Percentiles rank a stretch among this genome's conserved stretches.
phyloP scores from a whole-genome alignment of 1,140 invertebrate species.

The Drosophila gunungcola region DNA sequence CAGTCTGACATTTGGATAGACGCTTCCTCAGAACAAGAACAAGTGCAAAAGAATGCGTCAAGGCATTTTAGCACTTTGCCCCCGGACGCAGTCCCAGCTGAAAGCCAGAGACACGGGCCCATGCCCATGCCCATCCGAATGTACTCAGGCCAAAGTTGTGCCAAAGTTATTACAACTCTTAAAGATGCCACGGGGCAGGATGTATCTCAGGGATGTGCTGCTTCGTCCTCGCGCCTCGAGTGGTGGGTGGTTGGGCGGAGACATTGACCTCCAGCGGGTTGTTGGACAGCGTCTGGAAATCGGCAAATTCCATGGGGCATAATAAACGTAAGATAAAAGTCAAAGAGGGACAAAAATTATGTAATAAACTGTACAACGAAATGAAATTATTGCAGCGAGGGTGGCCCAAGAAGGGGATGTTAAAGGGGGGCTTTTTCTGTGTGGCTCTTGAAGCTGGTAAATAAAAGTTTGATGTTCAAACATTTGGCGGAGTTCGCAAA shows the following conservation, averaged over 20 bases:
- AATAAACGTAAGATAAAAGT: constrained; percentile 84
- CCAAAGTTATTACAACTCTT: constrained; percentile 80
- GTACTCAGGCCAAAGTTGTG: constrained; percentile 64
- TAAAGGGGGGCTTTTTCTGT: constrained; percentile 1
- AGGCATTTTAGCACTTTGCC: constrained; percentile 69
- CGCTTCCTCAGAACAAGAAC: constrained; percentile 4
- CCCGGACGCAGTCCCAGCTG: constrained; percentile 23
- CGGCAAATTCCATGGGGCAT: constrained; percentile 80
- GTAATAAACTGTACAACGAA: constrained; percentile 80
- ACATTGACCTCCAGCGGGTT: constrained; percentile 63
- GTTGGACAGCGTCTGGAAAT: constrained; percentile 64
- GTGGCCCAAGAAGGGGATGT: constrained; percentile 1
- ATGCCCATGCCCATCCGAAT: constrained; percentile 29
- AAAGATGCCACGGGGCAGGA: constrained; percentile 31
- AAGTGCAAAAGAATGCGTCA: constrained; percentile 79
- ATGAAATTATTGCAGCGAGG: constrained; percentile 71
- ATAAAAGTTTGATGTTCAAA: constrained; percentile 57
- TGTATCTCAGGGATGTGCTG: constrained; percentile 32
- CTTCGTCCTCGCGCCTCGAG: constrained; percentile 9
- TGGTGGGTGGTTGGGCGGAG: constrained; percentile 32
- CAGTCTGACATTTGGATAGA: constrained; percentile 48
- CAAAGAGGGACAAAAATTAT: constrained; percentile 83
- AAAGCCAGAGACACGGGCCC: constrained; percentile 9
- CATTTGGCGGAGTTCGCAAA: constrained; percentile 21
- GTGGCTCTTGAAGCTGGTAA: constrained; percentile 36